Conservation (phyloP, 2,888 invertebrate species). For the Arctia plantaginis region DNA sequence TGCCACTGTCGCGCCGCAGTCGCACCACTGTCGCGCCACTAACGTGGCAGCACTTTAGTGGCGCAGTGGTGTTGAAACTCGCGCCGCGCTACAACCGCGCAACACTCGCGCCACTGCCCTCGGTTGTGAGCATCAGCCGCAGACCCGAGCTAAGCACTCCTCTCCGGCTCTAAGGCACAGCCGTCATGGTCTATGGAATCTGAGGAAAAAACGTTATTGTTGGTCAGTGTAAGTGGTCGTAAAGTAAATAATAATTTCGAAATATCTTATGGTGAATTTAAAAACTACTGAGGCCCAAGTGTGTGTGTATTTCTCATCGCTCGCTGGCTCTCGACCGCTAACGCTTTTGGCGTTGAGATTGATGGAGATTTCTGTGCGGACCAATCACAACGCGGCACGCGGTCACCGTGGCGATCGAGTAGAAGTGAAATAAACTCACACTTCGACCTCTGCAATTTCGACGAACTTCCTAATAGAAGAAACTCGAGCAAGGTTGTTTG, state of each 20-base stretch:
- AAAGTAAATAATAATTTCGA: not conserved
- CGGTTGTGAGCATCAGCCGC: slow-evolving; percentile 20
- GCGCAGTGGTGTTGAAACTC: not conserved
- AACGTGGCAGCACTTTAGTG: not conserved
- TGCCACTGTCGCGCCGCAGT: slow-evolving; percentile 26
- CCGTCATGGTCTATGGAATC: slow-evolving; percentile 87
- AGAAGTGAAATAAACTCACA: too few species aligned
- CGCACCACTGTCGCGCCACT: not conserved
- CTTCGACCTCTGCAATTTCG: not conserved
- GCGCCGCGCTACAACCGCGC: slow-evolving; percentile 9
- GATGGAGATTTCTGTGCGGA: too few species aligned
- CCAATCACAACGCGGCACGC: too few species aligned
- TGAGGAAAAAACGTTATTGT: slow-evolving; percentile 45
- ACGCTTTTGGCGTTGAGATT: too few species aligned
- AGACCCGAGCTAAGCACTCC: slow-evolving; percentile 43
- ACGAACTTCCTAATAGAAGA: not conserved
- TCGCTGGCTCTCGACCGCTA: too few species aligned
- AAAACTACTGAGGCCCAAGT: not conserved
- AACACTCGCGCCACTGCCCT: slow-evolving; percentile 8
- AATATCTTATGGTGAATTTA: not conserved
- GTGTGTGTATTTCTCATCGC: too few species aligned
- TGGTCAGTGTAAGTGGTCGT: not conserved
- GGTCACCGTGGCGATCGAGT: too few species aligned
- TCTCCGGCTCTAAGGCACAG: slow-evolving; percentile 69
- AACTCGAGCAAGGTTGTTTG: too few species aligned